These are phyloP conservation scores for Leptobrachium ailaonicum DNA, from an alignment of 2,113 vertebrate genomes.

Conservation along the genomic window DNA sequence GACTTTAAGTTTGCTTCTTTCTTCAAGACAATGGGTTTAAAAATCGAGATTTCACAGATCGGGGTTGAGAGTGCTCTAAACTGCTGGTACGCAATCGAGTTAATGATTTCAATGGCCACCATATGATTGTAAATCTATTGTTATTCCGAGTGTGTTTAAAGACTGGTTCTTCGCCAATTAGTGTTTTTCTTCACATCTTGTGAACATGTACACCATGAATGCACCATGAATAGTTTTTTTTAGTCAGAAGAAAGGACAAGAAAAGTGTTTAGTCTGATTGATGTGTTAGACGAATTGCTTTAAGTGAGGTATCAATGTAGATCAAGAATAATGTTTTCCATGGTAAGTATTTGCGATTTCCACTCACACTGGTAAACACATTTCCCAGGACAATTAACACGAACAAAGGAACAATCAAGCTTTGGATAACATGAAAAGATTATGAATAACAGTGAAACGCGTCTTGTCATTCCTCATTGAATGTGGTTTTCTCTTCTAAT, in stretches of 20 bases:
- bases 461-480: slow-evolving; percentile 18
- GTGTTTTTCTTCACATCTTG: slow-evolving; percentile 65
- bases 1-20: background rate
- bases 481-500: background rate
- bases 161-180: slow-evolving; percentile 72
- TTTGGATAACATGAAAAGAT: slow-evolving; percentile 46
- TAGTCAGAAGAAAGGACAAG: slow-evolving; percentile 71
- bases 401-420: slow-evolving; percentile 51
- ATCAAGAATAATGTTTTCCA: slow-evolving; percentile 68
- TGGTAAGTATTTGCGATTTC: slow-evolving; percentile 62
- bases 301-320: slow-evolving; percentile 62
- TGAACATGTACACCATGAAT: slow-evolving; percentile 61
- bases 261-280: slow-evolving; percentile 67
- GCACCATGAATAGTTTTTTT: slow-evolving; percentile 55
- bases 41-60: background rate
- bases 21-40: background rate
- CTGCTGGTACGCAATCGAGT: background rate
- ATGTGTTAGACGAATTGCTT: slow-evolving; percentile 69
- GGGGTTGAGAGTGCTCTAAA: background rate
- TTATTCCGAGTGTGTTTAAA: slow-evolving; percentile 57
- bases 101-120: background rate
- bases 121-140: slow-evolving; percentile 14
- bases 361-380: slow-evolving; percentile 68
- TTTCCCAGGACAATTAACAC: slow-evolving; percentile 57
- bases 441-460: slow-evolving; percentile 11